phyloP scores from a whole-genome alignment of 2,797 vertebrate genomes.

The Oreochromis grahami region DNA sequence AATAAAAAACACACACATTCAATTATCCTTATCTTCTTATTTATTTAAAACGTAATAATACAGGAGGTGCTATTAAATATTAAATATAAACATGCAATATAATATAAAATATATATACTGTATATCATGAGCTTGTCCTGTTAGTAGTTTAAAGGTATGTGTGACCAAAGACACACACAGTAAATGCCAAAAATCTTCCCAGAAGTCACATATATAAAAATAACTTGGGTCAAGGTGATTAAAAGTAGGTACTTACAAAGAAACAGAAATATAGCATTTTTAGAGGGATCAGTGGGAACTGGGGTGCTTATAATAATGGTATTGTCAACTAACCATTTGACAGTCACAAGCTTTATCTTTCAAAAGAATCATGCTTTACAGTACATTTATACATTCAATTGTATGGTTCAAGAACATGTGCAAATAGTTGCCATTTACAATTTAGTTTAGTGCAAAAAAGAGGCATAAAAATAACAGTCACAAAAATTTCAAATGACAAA shows the following conservation, averaged over 20 bases:
- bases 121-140: not conserved
- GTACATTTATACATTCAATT: not conserved
- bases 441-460: not conserved
- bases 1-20: not conserved
- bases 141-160: not conserved
- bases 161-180: not conserved
- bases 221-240: not conserved
- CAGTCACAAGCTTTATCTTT: not conserved
- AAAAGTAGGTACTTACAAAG: not conserved
- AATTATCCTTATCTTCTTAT: not conserved
- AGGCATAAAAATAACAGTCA: not conserved
- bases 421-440: not conserved
- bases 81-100: not conserved
- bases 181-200: not conserved
- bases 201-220: not conserved
- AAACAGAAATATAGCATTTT: not conserved
- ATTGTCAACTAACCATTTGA: not conserved
- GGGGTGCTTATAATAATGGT: not conserved
- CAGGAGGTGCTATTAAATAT: not conserved
- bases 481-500: not conserved
- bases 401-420: not conserved
- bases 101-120: not conserved
- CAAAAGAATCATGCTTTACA: not conserved
- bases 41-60: not conserved
- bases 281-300: not conserved